Evolutionary conservation across 2,888 invertebrate genomes (phyloP), one percentile per base, ranked within the genome.

Genomic region (Bhutanitis thaidina): DNA sequence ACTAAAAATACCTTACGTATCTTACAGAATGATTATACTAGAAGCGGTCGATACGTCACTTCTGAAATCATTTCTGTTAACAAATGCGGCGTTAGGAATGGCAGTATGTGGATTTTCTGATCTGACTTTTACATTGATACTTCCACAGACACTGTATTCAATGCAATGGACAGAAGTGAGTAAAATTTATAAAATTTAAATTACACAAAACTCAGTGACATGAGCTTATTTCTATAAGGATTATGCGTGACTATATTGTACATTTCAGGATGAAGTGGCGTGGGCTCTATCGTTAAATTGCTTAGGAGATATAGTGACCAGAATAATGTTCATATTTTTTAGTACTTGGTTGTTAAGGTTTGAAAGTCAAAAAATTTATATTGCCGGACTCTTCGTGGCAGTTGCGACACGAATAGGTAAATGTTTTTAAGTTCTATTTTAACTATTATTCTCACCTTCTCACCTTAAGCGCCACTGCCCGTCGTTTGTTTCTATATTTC

Each of bases 321-420:
- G 93, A 53, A 77, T 92, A 15, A 62, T 91, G 10, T 77, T 94
- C 3, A 91, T 93, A 8, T 55, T 91, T 14, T 75, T 91, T 20
- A 92, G 91, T 44, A 69, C 62, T 68, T 92, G 54, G 80, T 87
- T 69, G 62, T 86, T 53, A 0, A 89, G 87, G 43, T 71, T 93
- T 5, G 91, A 91, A 40, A 91, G 91, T 39, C 90, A 93, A 39
- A 87, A 91, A 44, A 71, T 93, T 27, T 92, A 93, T 55, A 77
- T 94, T 13, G 69, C 77, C 14, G 93, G 93, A 1, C 79, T 92
- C 29, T 70, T 92, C 1, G 71, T 92, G 29, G 91, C 92, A 30
- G 82, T 91, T 1, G 65, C 91, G 14, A 88, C 91, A 0, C 90
- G 93, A 81, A 82, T 92, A 57, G 93, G 94, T 94, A 77, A 84